Evolutionary conservation across 1,140 invertebrate species (phyloP).

Genomic region (Drosophila repleta): DNA sequence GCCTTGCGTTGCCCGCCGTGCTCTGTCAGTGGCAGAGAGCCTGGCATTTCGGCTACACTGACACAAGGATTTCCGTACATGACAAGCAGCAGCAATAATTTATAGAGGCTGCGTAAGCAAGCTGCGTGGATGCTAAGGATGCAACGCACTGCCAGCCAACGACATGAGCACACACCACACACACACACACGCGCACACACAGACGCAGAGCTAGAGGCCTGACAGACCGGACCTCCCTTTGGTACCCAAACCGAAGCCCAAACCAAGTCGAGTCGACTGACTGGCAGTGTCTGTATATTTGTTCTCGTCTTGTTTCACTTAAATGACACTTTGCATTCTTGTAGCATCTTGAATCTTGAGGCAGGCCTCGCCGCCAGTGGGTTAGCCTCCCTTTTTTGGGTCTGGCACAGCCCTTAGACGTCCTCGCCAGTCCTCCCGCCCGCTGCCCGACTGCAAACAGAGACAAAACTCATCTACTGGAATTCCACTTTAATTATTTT

Average conservation of each 20-base stretch:
- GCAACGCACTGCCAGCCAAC: constrained; percentile 32
- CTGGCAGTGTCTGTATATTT: constrained; percentile 55
- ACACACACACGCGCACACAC: constrained; percentile 26
- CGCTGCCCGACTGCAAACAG: constrained; percentile 30
- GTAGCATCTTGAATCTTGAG: constrained; percentile 70
- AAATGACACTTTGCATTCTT: constrained; percentile 81
- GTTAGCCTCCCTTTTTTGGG: background rate
- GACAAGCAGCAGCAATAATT: constrained; percentile 82
- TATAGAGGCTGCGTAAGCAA: constrained; percentile 77
- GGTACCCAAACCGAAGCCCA: constrained; percentile 9
- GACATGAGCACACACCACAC: constrained; percentile 30
- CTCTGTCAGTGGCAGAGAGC: constrained; percentile 66
- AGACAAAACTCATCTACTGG: constrained; percentile 55
- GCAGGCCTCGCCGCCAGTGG: constrained; percentile 47
- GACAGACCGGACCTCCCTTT: constrained; percentile 4
- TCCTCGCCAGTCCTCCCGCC: no score
- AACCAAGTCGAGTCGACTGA: constrained; percentile 9
- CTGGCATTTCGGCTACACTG: constrained; percentile 71
- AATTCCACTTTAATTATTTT: constrained; percentile 76
- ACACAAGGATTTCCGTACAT: constrained; percentile 82
- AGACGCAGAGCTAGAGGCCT: constrained; percentile 3
- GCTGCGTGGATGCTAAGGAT: constrained; percentile 66
- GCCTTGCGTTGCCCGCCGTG: constrained; percentile 39
- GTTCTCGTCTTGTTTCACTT: constrained; percentile 81
- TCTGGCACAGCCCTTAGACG: constrained; percentile 1